Base-by-base conservation (phyloP, 2,888 invertebrate species). In the Heteromurus nitidus region DNA sequence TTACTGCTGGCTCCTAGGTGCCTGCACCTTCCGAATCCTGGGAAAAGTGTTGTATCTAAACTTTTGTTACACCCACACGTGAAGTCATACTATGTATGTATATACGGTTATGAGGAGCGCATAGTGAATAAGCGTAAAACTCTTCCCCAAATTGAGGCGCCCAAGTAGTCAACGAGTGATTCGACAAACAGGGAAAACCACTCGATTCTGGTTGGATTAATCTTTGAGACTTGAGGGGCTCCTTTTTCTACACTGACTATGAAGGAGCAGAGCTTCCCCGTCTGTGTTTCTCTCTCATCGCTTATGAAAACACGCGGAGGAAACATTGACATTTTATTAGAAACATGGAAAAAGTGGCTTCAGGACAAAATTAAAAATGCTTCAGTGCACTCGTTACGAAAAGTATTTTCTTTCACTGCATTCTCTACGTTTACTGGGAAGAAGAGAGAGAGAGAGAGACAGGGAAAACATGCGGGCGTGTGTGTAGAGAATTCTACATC, bases 361-460 rank as follows among this genome's bases (percentile, higher is more conserved):
- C 26, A 60, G 80, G 80, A 80, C 80, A 80, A 80, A 80, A 80
- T 80, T 80, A 80, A 80, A 79, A 80, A 80, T 80, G 80, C 80
- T 80, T 73, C 58, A 28, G 58, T 73, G 73, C 72, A 67, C 80
- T 80, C 64, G 67, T 73, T 73, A 67, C 80, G 58, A 47, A 64
- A 79, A 80, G 67, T 73, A 50, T 67, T 72, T 73, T 79, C 70
- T 77, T 77, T 67, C 60, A 44, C 44, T 55, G 58, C 62, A 44
- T 50, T 20, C 20, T n/a, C n/a, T n/a, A n/a, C n/a, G n/a, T n/a
- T n/a, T n/a, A n/a, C n/a, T n/a, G n/a, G n/a, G n/a, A n/a, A n/a
- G n/a, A n/a, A n/a, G n/a, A n/a, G n/a, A n/a, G n/a, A n/a, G n/a
- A n/a, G n/a, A n/a, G n/a, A n/a, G n/a, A n/a, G n/a, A n/a, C n/a